These are phyloP conservation scores for Deroptyus accipitrinus DNA, from an alignment of 2,113 vertebrate genomes.

Conservation along the genomic window DNA sequence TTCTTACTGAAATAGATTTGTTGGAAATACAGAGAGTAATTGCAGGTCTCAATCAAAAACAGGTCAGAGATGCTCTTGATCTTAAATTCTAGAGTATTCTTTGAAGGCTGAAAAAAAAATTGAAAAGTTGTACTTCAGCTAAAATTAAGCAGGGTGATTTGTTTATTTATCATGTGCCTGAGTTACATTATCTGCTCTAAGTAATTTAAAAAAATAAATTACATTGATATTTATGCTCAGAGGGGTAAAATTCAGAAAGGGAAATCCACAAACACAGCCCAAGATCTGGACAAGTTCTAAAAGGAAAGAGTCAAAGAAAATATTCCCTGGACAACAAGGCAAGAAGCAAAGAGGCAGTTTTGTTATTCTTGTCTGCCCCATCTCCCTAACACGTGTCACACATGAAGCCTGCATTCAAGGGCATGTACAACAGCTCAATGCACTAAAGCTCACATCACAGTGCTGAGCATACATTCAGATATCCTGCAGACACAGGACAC, in stretches of 20 bases:
- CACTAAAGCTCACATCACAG: background rate
- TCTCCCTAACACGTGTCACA: background rate
- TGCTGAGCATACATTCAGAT: background rate
- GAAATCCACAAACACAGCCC: background rate
- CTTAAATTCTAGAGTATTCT: background rate
- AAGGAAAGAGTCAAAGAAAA: background rate
- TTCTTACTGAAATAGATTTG: background rate
- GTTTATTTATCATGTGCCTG: background rate
- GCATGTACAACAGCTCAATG: background rate
- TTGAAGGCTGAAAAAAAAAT: background rate
- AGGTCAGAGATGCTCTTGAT: background rate
- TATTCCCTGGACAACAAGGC: background rate
- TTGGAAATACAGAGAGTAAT: background rate
- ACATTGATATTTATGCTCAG: background rate
- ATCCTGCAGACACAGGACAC: background rate
- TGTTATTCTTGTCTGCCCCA: background rate
- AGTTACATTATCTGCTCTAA: background rate
- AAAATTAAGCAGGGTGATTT: background rate
- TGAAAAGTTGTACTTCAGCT: background rate
- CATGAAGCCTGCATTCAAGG: background rate
- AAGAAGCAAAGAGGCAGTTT: background rate
- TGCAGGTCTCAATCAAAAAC: constrained; percentile 1
- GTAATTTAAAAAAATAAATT: background rate
- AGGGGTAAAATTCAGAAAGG: background rate
- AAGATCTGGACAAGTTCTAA: background rate